Evolutionary conservation across 1,140 invertebrate genomes (phyloP), one percentile per base, ranked within the genome.

Genomic region (Tetramorium alpestre): DNA sequence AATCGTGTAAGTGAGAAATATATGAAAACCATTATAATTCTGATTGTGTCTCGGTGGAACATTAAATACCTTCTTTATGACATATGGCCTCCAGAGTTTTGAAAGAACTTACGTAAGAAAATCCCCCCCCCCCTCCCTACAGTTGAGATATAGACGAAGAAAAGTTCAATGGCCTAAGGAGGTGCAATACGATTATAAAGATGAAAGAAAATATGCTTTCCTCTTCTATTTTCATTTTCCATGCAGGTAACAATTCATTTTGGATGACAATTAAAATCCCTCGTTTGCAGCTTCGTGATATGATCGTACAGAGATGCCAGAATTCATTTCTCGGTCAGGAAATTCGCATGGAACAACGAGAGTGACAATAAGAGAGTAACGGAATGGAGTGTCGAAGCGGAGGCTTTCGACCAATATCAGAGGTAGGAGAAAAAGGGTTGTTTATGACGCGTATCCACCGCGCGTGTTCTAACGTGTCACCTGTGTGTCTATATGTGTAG

Each of bases 401-500:
- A 28, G 51, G 47, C 16, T 16, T 49, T 56, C 54, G 60, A 62
- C 28, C 38, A 76, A 58, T 90, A 82, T 89, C 58, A 89, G 84
- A 3, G 58, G 44, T 58, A 62, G 25, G 60, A 80, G 54, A 60
- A 88, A 92, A 89, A 28, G 41, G 49, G 73, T 91, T 93, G 91
- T 93, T 93, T 92, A 93, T 92, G 87, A 92, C 70, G 75, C 73
- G 67, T 44, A 85, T 87, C 67, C 82, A 76, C 28, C 69, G 49
- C 58, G 25, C 33, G 41, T 54, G 58, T 28, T 25, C 11, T 33
- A 44, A 82, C 22, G 77, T 38, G 60, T 60, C 33, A 44, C 60
- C 44, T 69, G 51, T 76, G 62, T 56, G 62, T 3, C 10, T 69
- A 47, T n/a, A 54, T 64, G 47, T 62, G 56, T 25, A 49, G 22